These are phyloP conservation scores for Gallinago solitaria DNA, from an alignment of 2,797 vertebrate species.

Conservation along the genomic window DNA sequence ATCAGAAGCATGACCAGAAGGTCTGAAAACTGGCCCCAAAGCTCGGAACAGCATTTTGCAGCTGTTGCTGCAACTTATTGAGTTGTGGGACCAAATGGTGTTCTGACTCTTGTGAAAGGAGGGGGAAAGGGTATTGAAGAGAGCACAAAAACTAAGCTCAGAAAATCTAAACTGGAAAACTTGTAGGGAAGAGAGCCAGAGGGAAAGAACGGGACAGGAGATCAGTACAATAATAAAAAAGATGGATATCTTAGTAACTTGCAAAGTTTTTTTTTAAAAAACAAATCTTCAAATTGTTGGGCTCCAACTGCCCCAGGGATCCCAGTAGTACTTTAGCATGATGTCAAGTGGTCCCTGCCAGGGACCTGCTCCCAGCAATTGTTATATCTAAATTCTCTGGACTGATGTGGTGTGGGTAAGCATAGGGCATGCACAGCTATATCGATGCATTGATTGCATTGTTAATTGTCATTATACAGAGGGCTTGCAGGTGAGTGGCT, in stretches of 20 bases:
- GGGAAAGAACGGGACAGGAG: neutral
- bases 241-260: neutral
- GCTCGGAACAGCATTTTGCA: neutral
- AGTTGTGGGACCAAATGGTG: neutral
- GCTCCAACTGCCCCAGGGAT: neutral
- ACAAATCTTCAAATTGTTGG: neutral
- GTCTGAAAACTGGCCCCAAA: neutral
- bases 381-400: neutral
- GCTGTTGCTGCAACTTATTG: neutral
- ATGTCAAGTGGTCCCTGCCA: neutral
- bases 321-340: neutral
- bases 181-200: neutral
- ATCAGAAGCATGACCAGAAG: neutral
- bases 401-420: neutral
- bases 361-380: neutral
- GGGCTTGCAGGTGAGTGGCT: neutral
- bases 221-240: neutral
- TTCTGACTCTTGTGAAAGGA: neutral
- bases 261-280: no score
- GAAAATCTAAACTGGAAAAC: neutral
- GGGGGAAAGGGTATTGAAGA: neutral
- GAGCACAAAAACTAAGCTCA: neutral
- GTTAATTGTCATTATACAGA: neutral
- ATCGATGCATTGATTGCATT: rapidly evolving
- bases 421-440: neutral